Conservation (phyloP, 2,888 invertebrate species). For the Netelia virgata region DNA sequence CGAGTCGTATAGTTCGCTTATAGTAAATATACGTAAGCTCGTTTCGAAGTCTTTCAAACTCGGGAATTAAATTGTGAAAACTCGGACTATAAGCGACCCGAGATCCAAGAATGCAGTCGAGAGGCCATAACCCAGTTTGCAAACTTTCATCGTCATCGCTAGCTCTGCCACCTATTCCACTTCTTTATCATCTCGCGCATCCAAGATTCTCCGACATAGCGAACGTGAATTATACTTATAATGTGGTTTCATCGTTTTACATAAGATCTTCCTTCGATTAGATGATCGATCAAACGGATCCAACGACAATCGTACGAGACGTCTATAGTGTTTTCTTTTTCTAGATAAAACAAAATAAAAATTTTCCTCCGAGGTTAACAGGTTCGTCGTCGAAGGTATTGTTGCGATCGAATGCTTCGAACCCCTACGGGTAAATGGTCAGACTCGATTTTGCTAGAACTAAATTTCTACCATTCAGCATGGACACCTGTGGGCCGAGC, state of each 20-base stretch:
- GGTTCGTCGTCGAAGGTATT: neutral
- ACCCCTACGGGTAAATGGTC: neutral
- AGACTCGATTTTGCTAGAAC: neutral
- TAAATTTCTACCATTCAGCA: neutral
- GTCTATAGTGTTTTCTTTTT: no score
- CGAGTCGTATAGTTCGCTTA: no score
- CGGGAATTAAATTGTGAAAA: constrained; percentile 5
- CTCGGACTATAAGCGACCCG: constrained; percentile 20
- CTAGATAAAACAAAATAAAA: no score
- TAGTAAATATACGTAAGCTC: no score
- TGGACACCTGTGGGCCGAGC: neutral
- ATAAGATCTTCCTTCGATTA: no score
- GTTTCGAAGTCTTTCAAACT: neutral
- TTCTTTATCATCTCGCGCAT: neutral
- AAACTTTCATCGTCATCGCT: constrained; percentile 27
- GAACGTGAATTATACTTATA: constrained; percentile 19
- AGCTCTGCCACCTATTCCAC: neutral
- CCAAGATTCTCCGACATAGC: constrained; percentile 30
- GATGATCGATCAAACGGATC: no score
- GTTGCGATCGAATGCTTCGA: constrained; percentile 4
- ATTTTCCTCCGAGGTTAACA: no score
- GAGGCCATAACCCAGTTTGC: constrained; percentile 48
- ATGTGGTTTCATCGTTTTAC: no score
- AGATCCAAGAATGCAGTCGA: constrained; percentile 37
- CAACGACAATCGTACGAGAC: no score